Base-by-base conservation (phyloP, 2,888 invertebrate species). In the Leptogaster cylindrica region DNA sequence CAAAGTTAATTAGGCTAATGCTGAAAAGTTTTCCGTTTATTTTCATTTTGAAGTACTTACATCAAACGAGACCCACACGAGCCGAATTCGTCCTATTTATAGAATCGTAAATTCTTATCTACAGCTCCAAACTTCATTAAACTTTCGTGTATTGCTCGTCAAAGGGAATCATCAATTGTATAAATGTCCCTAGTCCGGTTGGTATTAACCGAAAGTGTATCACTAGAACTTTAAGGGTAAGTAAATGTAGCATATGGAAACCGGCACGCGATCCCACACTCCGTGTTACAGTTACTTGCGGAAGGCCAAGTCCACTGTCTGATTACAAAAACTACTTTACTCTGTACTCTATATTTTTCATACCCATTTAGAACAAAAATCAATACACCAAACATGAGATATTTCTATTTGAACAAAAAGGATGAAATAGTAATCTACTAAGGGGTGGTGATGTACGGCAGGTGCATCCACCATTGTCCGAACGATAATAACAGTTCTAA, bases 301-400 rank as follows among this genome's bases (percentile, higher is more conserved):
- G 64, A 64, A 64, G 64, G 64, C 64, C 64, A 41, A 66, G 51
- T 44, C 44, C 52, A 66, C 41, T 8, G 14, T 20, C 51, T 16
- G 41, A 52, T 41, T 31, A 63, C 41, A 48, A 66, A 67, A 58
- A 44, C 41, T 25, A 6, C 25, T 44, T 16, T 7, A 25, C 8
- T 12, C 10, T 33, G 18, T 36, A 33, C 20, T 58, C 58, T 66
- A 39, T 55, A 68, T 65, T 68, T 65, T 68, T 48, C 48, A 46
- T 68, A 64, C 36, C 55, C 44, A 46, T 41, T 25, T 18, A n/a
- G 12, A n/a, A 27, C 20, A 10, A 44, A 61, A 61, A 61, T 61
- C 61, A 18, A 61, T 61, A 61, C 5, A 23, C 3, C n/a, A 3
- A 23, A n/a, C 61, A 61, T 44, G 61, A 44, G 31, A 55, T 20